These are phyloP conservation scores for Akabosia matsudoensis DNA, from an alignment of 1,140 invertebrate genomes.

Conservation along the genomic window DNA sequence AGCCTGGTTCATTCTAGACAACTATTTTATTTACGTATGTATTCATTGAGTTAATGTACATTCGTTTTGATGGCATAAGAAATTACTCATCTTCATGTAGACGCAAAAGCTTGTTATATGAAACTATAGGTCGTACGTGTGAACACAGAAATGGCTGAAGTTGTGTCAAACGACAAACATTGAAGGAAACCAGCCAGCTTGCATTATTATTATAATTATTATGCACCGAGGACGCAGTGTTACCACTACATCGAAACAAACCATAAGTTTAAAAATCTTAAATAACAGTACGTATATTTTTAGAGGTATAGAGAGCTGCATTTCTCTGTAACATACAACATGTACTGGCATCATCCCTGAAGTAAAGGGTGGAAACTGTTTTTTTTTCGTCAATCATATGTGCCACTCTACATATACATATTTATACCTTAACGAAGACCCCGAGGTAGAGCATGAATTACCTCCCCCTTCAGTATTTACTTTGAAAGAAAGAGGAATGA, in stretches of 20 bases:
- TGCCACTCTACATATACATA: background rate
- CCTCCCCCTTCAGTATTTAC: too few species aligned
- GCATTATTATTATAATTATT: conserved; percentile 8
- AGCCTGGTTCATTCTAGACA: too few species aligned
- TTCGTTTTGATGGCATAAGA: background rate
- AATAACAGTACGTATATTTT: background rate
- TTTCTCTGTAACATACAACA: conserved; percentile 17
- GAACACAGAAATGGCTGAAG: background rate
- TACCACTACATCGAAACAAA: conserved; percentile 11
- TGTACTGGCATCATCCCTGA: background rate
- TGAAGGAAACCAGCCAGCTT: background rate
- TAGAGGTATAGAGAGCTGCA: background rate
- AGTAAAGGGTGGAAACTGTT: conserved; percentile 2
- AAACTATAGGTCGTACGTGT: too few species aligned
- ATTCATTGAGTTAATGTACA: too few species aligned
- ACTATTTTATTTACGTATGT: too few species aligned
- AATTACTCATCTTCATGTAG: background rate
- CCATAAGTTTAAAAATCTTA: conserved; percentile 1
- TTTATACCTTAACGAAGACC: too few species aligned
- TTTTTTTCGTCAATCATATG: too few species aligned
- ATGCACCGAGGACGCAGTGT: conserved; percentile 4
- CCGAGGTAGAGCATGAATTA: too few species aligned
- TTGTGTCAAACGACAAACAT: background rate
- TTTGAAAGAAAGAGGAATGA: too few species aligned
- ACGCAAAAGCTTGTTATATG: background rate